Evolutionary conservation across 1,140 invertebrate species (phyloP), one percentile per base, ranked within the genome.

Genomic region (Lasioglossum baleicum): DNA sequence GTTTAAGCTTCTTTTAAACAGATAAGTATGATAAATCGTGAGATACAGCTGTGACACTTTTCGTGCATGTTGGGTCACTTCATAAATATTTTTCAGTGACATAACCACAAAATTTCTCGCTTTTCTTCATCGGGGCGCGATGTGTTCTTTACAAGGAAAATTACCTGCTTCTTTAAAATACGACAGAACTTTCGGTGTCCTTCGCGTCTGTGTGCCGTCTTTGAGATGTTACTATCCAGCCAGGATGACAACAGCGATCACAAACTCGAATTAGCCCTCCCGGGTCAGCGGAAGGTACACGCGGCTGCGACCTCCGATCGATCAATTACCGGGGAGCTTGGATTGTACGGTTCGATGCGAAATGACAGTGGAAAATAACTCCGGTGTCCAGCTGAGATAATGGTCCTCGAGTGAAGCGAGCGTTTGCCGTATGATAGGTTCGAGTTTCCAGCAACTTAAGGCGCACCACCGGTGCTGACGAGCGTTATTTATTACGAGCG

Each of bases 381-480:
- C 87, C 71, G 88, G 89, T 90, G 87, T 89, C 88, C 90, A 87
- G 87, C 90, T 90, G 90, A 85, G 89, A 90, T 90, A 90, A 91
- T 89, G 89, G 84, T 77, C 76, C 76, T 85, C 80, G 69, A 85
- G 82, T 83, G 82, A 75, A 85, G 67, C 79, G 75, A 76, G 71
- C 86, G 85, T 89, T 86, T 77, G 79, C 63, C 80, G 66, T 81
- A 86, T 72, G 82, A 89, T 87, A 83, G 73, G 78, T 87, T 84
- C 56, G 72, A 84, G 83, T 88, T 88, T 75, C 74, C 72, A 69
- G 35, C 76, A 77, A 85, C 83, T 80, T 83, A 81, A 71, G 42
- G 67, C 83, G 86, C 74, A 74, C 75, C 60, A 64, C 82, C 74
- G 84, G 84, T 77, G 84, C 87, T 86, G 88, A 90, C 86, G 84